These are phyloP conservation scores for Saimiri boliviensis DNA, from an alignment of 2,113 vertebrate genomes.

Conservation along the genomic window DNA sequence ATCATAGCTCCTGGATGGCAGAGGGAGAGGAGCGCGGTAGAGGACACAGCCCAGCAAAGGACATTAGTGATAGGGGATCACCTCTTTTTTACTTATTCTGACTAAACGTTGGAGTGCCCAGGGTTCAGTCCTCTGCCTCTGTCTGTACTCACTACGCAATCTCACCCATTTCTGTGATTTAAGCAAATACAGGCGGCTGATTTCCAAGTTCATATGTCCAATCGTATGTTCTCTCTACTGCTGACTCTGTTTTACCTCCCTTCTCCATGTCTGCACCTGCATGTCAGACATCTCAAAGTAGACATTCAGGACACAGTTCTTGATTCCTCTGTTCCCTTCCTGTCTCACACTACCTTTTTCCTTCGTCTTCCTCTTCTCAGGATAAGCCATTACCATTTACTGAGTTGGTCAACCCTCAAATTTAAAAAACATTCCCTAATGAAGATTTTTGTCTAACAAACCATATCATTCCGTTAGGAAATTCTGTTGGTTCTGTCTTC, in stretches of 20 bases:
- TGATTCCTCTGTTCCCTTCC: neutral
- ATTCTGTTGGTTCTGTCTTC: neutral
- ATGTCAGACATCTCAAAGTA: neutral
- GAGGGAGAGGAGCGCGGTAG: neutral
- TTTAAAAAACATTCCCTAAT: neutral
- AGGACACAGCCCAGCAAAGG: neutral
- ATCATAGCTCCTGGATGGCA: neutral
- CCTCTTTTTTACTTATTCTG: neutral
- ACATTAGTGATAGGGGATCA: neutral
- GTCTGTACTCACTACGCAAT: neutral
- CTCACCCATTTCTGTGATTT: neutral
- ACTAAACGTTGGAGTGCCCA: too few relatives aligned
- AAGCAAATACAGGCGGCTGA: neutral
- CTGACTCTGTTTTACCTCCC: neutral
- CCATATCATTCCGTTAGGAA: neutral
- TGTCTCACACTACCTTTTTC: neutral
- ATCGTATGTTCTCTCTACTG: neutral
- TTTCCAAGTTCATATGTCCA: neutral
- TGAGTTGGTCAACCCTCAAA: neutral
- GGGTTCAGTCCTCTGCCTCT: neutral
- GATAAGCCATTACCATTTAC: neutral
- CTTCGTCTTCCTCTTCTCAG: neutral
- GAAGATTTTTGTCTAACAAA: neutral
- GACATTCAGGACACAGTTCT: neutral
- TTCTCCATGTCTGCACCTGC: neutral